Evolutionary conservation across 2,113 vertebrate genomes (phyloP).

Genomic region (Lepisosteus osseus): DNA sequence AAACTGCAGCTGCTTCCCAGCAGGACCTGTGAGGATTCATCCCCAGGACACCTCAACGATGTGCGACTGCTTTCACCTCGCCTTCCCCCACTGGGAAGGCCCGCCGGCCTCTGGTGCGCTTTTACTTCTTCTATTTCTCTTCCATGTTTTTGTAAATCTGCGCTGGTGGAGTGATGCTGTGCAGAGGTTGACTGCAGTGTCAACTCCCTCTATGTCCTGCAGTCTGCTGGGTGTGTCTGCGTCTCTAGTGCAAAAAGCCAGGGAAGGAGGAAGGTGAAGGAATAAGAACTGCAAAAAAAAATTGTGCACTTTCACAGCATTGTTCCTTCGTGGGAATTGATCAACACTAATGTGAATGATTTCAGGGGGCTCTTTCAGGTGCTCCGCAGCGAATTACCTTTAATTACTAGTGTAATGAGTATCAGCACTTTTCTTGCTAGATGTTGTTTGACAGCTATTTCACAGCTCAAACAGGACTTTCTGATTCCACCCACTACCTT

Average conservation of each 20-base stretch:
- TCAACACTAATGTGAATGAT: too few species aligned
- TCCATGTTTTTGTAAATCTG: constrained; percentile 10
- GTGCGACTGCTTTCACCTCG: constrained; percentile 98
- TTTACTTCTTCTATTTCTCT: constrained; percentile 40
- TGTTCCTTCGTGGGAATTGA: neutral
- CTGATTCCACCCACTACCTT: too few species aligned
- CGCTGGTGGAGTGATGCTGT: constrained; percentile 46
- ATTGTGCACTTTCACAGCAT: neutral
- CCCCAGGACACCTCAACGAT: constrained; percentile 67
- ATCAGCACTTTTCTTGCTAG: too few species aligned
- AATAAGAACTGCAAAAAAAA: neutral
- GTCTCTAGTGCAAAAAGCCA: constrained; percentile 45
- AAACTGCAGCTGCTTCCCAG: constrained; percentile 33
- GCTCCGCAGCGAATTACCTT: too few species aligned
- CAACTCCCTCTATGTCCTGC: constrained; percentile 39
- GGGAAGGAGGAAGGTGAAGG: constrained; percentile 39
- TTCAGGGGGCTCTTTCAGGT: too few species aligned
- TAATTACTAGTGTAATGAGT: too few species aligned
- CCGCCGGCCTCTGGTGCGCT: constrained; percentile 90
- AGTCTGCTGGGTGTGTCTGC: constrained; percentile 64
- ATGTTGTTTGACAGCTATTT: too few species aligned
- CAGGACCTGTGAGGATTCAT: constrained; percentile 32
- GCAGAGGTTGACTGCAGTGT: constrained; percentile 40
- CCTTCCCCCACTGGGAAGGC: constrained; percentile 95
- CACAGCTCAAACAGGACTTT: too few species aligned